Percentiles rank a stretch among this genome's conserved stretches.
phyloP scores from a whole-genome alignment of 1,140 invertebrate genomes.

The Papilio xuthus region DNA sequence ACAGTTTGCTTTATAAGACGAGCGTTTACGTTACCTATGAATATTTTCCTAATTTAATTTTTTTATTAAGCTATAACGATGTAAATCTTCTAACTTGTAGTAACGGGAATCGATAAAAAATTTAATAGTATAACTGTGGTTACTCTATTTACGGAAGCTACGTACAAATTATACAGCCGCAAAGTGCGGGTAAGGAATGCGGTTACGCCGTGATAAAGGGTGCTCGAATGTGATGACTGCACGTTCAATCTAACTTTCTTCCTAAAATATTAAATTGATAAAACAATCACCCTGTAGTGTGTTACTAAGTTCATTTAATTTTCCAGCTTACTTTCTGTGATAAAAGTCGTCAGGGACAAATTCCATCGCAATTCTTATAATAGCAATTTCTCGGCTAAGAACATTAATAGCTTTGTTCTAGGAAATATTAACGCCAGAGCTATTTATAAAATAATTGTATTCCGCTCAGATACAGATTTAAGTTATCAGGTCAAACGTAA shows the following conservation, averaged over 20 bases:
- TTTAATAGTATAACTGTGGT: constrained; percentile 73
- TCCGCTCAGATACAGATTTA: not conserved
- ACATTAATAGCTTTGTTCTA: constrained; percentile 1
- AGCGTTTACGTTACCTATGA: not conserved
- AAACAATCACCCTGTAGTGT: not conserved
- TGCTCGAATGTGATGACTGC: constrained; percentile 39
- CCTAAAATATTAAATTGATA: constrained; percentile 7
- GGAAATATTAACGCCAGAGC: not conserved
- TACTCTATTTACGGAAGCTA: constrained; percentile 77
- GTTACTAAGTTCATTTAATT: not conserved
- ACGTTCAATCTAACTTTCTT: constrained; percentile 30
- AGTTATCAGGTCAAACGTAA: not conserved
- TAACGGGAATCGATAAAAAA: constrained; percentile 59
- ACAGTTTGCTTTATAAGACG: too few species aligned
- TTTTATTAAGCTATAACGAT: not conserved
- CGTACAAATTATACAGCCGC: constrained; percentile 68
- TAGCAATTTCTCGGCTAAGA: not conserved
- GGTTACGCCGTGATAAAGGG: constrained; percentile 57
- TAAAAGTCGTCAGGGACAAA: not conserved
- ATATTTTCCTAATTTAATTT: not conserved
- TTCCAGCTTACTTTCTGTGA: not conserved
- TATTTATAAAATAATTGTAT: constrained; percentile 12
- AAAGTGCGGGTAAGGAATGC: constrained; percentile 60
- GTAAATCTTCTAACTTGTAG: constrained; percentile 47
- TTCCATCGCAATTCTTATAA: not conserved